Evolutionary conservation across 2,113 vertebrate genomes (phyloP), one percentile per base, ranked within the genome.

Genomic region (Scomber scombrus): DNA sequence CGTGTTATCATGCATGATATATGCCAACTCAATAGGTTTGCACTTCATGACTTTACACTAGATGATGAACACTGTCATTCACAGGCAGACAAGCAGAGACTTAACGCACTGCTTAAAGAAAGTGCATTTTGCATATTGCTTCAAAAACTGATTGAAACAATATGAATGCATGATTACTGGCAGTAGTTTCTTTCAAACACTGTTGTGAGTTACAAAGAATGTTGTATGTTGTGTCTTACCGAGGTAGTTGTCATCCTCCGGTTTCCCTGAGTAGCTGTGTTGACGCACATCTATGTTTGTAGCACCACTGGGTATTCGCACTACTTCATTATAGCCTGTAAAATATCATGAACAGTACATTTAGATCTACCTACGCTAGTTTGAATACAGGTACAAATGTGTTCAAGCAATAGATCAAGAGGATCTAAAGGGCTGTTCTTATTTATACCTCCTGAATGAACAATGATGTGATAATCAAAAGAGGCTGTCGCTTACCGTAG

Each of bases 231-330:
- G 64, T 7, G 9, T 91, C 97, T 97, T 91, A 99, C 98, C 97
- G 93, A 99, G 95, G 93, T 99, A 99, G 96, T 99, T 99, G 92
- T 99, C 98, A 91, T 99, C 98, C 73, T 99, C 98, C 56, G 97
- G 95, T 85, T 96, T 98, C 94, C 97, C 97, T 95, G 98, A 99
- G 96, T 97, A 97, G 91, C 98, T 99, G 95, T 98, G 97, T 94
- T 99, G 98, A 77, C 97, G 96, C 83, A 99, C 97, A 75, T 99
- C 98, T 72, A 99, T 97, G 84, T 97, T 99, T 76, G 98, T 99
- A 91, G 98, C 97, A 94, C 98, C 98, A 67, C 96, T 97, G 88
- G 98, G 98, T 90, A 99, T 98, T 81, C 95, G 96, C 80, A 99
- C 97, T 19, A 99, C 98, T 43, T 95, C 80, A 52, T 99, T 99